phyloP scores from a whole-genome alignment of 2,113 vertebrate genomes.

The Peucedramus taeniatus region DNA sequence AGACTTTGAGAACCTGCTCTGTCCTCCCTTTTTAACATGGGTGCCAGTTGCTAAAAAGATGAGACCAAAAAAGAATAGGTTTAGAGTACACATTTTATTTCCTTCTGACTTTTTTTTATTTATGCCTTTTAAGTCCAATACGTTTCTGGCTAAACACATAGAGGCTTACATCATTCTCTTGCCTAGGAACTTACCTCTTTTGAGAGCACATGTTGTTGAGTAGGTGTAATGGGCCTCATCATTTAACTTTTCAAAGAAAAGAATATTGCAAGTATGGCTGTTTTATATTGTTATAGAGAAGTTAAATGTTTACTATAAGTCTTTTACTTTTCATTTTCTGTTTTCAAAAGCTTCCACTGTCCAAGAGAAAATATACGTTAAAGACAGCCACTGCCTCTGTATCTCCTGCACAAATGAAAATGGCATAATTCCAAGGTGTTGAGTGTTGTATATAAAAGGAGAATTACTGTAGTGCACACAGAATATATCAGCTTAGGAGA shows the following conservation, averaged over 20 bases:
- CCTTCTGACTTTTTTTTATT: not conserved
- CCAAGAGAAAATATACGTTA: not conserved
- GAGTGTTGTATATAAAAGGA: slow-evolving; percentile 39
- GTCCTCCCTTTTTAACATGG: not conserved
- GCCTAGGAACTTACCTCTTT: not conserved
- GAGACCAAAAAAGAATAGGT: not conserved
- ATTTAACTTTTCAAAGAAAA: not conserved
- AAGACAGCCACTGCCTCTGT: not conserved
- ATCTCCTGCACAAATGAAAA: slow-evolving; percentile 21
- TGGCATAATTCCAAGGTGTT: slow-evolving; percentile 49
- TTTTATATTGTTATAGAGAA: not conserved
- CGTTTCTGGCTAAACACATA: not conserved
- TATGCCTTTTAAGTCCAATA: not conserved
- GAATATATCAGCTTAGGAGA: slow-evolving; percentile 17
- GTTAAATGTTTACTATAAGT: not conserved
- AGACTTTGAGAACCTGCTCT: not conserved
- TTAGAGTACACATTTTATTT: not conserved
- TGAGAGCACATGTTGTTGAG: not conserved
- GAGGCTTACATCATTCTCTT: not conserved
- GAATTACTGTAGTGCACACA: slow-evolving; percentile 29
- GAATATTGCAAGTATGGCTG: not conserved
- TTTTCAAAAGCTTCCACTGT: not conserved
- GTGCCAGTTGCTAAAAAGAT: not conserved
- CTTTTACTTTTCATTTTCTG: not conserved
- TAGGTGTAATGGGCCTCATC: not conserved